Conservation (phyloP, 2,888 invertebrate genomes). For the Dione juno region DNA sequence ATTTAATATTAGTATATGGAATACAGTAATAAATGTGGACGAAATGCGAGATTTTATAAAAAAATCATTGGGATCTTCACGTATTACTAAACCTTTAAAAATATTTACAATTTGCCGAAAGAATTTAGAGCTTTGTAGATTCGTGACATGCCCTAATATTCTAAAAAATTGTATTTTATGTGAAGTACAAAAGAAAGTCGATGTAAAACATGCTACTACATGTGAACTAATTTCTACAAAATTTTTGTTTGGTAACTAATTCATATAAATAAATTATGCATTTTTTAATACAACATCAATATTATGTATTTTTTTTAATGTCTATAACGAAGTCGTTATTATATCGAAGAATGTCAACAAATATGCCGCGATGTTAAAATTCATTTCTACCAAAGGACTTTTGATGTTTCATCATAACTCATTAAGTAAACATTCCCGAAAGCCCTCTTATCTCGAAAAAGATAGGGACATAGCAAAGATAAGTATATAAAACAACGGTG, state of each 20-base stretch:
- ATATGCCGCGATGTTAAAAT: slow-evolving; percentile 37
- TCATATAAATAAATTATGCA: not conserved
- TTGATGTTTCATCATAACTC: slow-evolving; percentile 65
- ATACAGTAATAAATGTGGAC: slow-evolving; percentile 30
- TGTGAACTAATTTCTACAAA: slow-evolving; percentile 55
- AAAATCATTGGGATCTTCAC: slow-evolving; percentile 27
- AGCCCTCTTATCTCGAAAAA: slow-evolving; percentile 66
- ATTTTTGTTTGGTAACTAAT: slow-evolving; percentile 45
- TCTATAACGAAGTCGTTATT: not conserved
- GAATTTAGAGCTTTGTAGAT: slow-evolving; percentile 55
- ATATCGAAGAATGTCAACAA: not conserved
- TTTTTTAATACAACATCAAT: not conserved
- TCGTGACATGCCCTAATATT: slow-evolving; percentile 62
- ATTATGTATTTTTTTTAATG: not conserved
- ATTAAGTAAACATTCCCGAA: slow-evolving; percentile 80
- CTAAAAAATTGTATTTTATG: slow-evolving; percentile 61
- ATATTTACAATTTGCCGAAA: slow-evolving; percentile 60
- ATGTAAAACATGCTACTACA: slow-evolving; percentile 47
- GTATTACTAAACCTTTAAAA: slow-evolving; percentile 51
- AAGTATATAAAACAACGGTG: slow-evolving; percentile 66
- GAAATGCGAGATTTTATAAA: slow-evolving; percentile 44
- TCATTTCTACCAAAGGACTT: slow-evolving; percentile 61
- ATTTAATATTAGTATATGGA: slow-evolving; percentile 21
- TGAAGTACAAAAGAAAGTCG: slow-evolving; percentile 51
- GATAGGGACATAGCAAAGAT: slow-evolving; percentile 67